These are phyloP conservation scores for Megathymus violae DNA, from an alignment of 1,140 invertebrate genomes.

Conservation along the genomic window DNA sequence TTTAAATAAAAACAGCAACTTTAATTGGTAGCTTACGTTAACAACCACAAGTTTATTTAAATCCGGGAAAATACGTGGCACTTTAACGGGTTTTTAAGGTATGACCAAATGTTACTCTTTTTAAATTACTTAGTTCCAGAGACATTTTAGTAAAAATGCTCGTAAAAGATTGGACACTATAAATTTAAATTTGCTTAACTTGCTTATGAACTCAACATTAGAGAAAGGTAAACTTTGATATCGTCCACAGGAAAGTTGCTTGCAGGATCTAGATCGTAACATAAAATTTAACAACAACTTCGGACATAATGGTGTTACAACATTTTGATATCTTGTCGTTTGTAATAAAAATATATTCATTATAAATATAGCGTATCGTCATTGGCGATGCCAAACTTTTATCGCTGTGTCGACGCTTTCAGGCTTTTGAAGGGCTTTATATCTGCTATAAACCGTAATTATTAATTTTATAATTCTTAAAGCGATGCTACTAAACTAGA, in stretches of 20 bases:
- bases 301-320: constrained; percentile 64
- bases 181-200: constrained; percentile 35
- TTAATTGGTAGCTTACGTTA: no score
- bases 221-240: constrained; percentile 56
- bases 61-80: no score
- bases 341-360: constrained; percentile 34
- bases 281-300: constrained; percentile 77
- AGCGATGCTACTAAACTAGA: no score
- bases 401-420: not conserved
- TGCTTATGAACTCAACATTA: constrained; percentile 44
- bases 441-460: no score
- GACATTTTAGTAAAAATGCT: constrained; percentile 16
- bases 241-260: constrained; percentile 59
- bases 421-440: not conserved
- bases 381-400: constrained; percentile 5
- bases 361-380: not conserved
- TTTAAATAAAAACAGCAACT: no score
- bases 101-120: no score
- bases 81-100: no score
- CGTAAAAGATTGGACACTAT: constrained; percentile 37
- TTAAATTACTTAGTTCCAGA: not conserved
- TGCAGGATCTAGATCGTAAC: constrained; percentile 62
- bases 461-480: no score
- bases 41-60: no score
- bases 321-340: constrained; percentile 69